Percentiles rank a stretch among this genome's conserved stretches.
These are phyloP conservation scores for Pachymerium ferrugineum DNA, from an alignment of 2,888 invertebrate species.

Conservation along the genomic window DNA sequence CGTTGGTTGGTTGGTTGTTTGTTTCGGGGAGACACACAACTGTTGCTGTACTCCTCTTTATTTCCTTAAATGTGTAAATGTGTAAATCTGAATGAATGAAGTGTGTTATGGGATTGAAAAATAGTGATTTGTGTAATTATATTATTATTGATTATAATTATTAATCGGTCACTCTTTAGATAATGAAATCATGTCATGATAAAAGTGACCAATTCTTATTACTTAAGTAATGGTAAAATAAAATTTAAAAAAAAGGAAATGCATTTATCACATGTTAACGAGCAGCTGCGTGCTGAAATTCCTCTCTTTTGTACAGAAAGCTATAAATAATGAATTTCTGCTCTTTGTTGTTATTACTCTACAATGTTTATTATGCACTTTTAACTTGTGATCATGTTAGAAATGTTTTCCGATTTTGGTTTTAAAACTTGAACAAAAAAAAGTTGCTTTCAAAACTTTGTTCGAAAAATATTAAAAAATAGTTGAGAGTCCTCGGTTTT, in stretches of 20 bases:
- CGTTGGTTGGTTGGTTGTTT: conserved; percentile 5
- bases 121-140: neutral
- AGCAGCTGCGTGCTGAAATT: conserved; percentile 13
- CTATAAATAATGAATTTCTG: neutral
- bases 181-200: neutral
- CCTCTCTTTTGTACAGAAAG: conserved; percentile 13
- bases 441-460: neutral
- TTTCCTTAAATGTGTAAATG: neutral
- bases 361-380: conserved; percentile 13
- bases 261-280: conserved; percentile 4
- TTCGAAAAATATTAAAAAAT: conserved; percentile 9
- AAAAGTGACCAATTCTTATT: neutral
- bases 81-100: neutral
- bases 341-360: conserved; percentile 13
- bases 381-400: conserved; percentile 13
- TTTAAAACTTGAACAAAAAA: conserved; percentile 6
- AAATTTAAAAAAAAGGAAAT: neutral
- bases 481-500: neutral
- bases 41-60: neutral
- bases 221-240: neutral
- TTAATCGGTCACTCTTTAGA: neutral
- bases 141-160: neutral
- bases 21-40: neutral
- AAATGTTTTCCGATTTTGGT: conserved; percentile 13
- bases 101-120: neutral